Conservation (phyloP, 2,113 vertebrate genomes). For the Synchiropus splendidus region DNA sequence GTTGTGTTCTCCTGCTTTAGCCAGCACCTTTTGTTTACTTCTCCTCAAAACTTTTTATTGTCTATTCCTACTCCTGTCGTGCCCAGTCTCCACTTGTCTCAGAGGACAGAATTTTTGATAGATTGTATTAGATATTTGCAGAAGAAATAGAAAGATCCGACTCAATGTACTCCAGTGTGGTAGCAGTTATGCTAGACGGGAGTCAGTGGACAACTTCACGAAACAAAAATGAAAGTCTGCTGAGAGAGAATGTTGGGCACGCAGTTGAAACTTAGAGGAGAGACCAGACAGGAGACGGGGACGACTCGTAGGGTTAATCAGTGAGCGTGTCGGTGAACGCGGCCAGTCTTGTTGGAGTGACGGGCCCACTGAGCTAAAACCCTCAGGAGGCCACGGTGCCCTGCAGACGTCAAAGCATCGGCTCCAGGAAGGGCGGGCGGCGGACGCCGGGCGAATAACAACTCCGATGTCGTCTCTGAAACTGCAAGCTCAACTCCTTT, state of each 20-base stretch:
- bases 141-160: too few species aligned
- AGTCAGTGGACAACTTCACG: too few species aligned
- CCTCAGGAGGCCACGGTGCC: conserved; percentile 35
- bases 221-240: conserved; percentile 9
- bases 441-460: conserved; percentile 34
- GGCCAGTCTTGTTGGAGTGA: conserved; percentile 40
- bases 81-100: too few species aligned
- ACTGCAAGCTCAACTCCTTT: conserved; percentile 29
- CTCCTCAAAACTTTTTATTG: too few species aligned
- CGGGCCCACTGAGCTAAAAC: conserved; percentile 43
- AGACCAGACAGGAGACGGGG: conserved; percentile 14
- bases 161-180: too few species aligned
- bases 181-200: too few species aligned
- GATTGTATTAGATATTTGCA: too few species aligned
- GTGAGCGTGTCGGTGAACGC: conserved; percentile 36
- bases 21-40: too few species aligned
- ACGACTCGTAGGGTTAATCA: conserved; percentile 39
- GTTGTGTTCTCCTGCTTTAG: too few species aligned
- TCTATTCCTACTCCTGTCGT: too few species aligned
- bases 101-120: too few species aligned
- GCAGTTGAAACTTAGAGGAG: conserved; percentile 18
- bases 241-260: conserved; percentile 12
- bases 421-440: conserved; percentile 10
- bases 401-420: conserved; percentile 35
- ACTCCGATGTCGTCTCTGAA: conserved; percentile 31